Evolutionary conservation across 2,888 invertebrate genomes (phyloP), one percentile per base, ranked within the genome.

Genomic region (Gymnocheta viridis): DNA sequence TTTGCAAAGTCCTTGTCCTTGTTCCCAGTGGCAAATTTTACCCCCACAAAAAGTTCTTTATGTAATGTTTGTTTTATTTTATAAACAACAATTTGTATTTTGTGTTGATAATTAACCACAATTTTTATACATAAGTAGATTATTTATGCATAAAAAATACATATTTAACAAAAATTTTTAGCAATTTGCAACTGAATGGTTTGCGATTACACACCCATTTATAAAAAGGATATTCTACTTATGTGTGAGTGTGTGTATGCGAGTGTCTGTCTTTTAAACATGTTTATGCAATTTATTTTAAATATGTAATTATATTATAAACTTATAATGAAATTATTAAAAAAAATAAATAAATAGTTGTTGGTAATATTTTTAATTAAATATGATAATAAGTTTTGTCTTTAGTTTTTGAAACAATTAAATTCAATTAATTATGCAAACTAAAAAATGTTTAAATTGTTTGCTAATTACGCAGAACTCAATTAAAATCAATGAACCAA

Each of bases 41-140:
- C 44, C 12, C 12, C n/a, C n/a, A n/a, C n/a, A n/a, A n/a, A n/a
- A n/a, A n/a, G n/a, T 41, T 51, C 17, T 60, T 49, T 19, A 41
- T 19, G 12, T 7, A 41, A 0, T 49, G 4, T 32, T 17, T 32
- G n/a, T 56, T 51, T 56, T 60, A 51, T 62, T 74, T 74, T 60
- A 54, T 62, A 67, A 47, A 78, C 35, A 72, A 80, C 67, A 54
- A 70, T 77, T 72, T 79, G 38, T 62, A 67, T 73, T 38, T 69
- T 84, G 81, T 84, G 77, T 49, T 27, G 67, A 81, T 84, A 84
- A 84, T 84, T 72, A 78, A 78, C 81, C 84, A 78, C 81, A 81
- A 77, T 56, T 56, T 81, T 77, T 54, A 67, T n/a, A n/a, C n/a
- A n/a, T 84, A 84, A 78, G 77, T 64, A 67, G 80, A 81, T 81